A percentile compares a stretch with the other conserved stretches of the same genome.
Conservation (phyloP, 2,797 vertebrate genomes). For the Lagorchestes hirsutus region DNA sequence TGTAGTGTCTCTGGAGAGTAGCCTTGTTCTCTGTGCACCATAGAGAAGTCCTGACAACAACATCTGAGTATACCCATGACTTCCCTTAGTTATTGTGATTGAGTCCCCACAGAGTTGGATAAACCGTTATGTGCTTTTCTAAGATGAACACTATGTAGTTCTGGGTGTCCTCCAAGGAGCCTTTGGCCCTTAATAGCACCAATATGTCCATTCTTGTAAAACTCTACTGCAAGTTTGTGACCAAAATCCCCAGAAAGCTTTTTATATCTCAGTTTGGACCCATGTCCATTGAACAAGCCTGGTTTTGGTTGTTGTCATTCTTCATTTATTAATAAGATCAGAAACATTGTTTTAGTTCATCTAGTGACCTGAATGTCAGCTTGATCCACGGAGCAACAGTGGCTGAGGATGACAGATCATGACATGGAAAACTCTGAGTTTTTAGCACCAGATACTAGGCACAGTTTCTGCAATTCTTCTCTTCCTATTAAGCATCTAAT, state of each 20-base stretch:
- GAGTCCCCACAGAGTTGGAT: neutral
- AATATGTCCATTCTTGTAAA: neutral
- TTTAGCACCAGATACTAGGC: neutral
- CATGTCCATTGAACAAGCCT: neutral
- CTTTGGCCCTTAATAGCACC: neutral
- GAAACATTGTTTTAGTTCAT: neutral
- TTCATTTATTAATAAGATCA: neutral
- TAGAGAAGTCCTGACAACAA: neutral
- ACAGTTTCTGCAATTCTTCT: neutral
- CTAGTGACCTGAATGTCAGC: neutral
- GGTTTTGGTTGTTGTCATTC: neutral
- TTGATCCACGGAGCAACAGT: neutral
- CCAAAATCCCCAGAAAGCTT: neutral
- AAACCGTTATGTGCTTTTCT: neutral
- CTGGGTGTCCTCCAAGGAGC: neutral
- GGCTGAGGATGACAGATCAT: neutral
- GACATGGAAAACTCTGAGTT: neutral
- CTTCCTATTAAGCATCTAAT: neutral
- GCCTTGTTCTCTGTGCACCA: neutral
- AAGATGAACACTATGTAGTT: neutral
- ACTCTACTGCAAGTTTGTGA: neutral
- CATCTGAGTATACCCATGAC: neutral
- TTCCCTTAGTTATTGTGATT: neutral
- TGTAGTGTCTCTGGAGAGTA: neutral
- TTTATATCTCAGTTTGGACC: neutral